Percentiles rank a stretch among this genome's conserved stretches.
Conservation (phyloP, 2,797 vertebrate species). For the Sciurus vulgaris region DNA sequence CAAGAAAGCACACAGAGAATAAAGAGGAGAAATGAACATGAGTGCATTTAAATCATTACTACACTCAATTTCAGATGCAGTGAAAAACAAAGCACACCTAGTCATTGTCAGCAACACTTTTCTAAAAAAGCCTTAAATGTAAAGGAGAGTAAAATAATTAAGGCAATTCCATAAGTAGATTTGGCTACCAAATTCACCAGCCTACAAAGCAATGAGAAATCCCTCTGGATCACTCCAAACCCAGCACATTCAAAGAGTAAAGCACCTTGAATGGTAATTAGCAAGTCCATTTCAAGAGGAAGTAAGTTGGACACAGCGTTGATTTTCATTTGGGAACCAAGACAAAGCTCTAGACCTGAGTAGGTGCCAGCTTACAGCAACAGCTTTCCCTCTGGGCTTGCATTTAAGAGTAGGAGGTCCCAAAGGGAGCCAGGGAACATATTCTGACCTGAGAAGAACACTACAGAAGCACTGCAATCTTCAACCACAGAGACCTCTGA, state of each 20-base stretch:
- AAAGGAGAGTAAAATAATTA: constrained; percentile 56
- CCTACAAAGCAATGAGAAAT: constrained; percentile 72
- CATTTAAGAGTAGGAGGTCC: constrained; percentile 33
- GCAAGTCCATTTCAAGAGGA: constrained; percentile 74
- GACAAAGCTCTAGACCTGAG: constrained; percentile 66
- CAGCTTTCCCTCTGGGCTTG: neutral
- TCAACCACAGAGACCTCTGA: constrained; percentile 9
- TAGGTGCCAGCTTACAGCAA: neutral
- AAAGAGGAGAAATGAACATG: neutral
- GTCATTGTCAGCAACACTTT: neutral
- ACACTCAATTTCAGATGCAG: constrained; percentile 35
- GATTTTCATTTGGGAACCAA: constrained; percentile 60
- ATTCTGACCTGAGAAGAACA: neutral
- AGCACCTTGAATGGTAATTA: constrained; percentile 76
- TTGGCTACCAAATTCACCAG: constrained; percentile 71
- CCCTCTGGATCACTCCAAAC: constrained; percentile 70
- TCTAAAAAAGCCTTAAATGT: constrained; percentile 48
- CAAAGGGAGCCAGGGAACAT: neutral
- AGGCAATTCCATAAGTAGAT: constrained; percentile 51
- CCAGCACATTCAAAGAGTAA: constrained; percentile 36
- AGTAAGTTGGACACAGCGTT: constrained; percentile 53
- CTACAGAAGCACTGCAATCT: neutral
- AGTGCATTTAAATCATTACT: neutral
- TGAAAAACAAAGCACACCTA: constrained; percentile 52
- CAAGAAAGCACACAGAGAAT: constrained; percentile 30